phyloP scores from a whole-genome alignment of 2,888 invertebrate genomes.

The Masnerella sp. region DNA sequence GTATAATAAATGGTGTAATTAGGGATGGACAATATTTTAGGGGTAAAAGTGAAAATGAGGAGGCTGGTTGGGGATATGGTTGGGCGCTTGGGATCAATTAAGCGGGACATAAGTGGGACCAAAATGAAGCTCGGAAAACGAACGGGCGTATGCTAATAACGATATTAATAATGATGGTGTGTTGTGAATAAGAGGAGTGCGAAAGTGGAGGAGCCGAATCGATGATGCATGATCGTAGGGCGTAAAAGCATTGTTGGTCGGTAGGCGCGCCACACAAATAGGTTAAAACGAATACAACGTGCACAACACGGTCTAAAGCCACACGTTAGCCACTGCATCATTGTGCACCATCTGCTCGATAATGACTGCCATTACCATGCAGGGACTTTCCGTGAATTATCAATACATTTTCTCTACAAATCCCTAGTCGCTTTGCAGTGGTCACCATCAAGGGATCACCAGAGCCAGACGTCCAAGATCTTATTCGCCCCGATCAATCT shows the following conservation, averaged over 20 bases:
- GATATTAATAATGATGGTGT: conserved; percentile 54
- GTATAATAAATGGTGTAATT: too few relatives aligned
- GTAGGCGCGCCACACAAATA: conserved; percentile 61
- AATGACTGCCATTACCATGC: conserved; percentile 75
- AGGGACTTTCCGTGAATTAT: conserved; percentile 76
- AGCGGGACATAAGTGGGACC: conserved; percentile 39
- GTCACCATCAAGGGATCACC: conserved; percentile 53
- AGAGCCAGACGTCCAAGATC: too few relatives aligned
- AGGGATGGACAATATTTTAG: neutral
- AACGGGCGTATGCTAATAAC: conserved; percentile 50
- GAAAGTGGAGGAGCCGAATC: conserved; percentile 49
- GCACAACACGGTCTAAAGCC: conserved; percentile 69
- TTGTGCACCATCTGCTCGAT: conserved; percentile 76
- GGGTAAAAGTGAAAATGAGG: too few relatives aligned
- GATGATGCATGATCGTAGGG: conserved; percentile 55
- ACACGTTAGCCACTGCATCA: conserved; percentile 74
- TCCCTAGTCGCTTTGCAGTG: conserved; percentile 48
- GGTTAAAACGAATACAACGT: conserved; percentile 67
- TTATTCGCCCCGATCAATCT: too few relatives aligned
- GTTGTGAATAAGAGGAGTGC: conserved; percentile 55
- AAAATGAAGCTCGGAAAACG: conserved; percentile 52
- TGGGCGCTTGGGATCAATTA: conserved; percentile 30
- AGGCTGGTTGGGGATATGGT: conserved; percentile 20
- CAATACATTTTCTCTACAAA: conserved; percentile 70
- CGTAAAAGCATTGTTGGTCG: conserved; percentile 59